phyloP scores from a whole-genome alignment of 1,140 invertebrate genomes.

The Dryas iulia region DNA sequence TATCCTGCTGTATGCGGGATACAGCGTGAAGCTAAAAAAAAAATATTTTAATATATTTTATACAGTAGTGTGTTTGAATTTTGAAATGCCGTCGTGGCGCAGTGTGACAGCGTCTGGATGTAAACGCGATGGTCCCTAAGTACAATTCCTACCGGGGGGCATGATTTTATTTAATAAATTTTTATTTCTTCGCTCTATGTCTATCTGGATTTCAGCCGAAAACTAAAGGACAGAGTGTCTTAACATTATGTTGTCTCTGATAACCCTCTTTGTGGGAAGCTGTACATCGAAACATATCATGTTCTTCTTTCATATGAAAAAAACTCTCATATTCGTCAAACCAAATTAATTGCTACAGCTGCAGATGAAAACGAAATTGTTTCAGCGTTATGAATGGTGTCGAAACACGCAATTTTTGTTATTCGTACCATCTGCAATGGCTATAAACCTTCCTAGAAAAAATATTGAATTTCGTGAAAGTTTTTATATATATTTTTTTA shows the following conservation, averaged over 20 bases:
- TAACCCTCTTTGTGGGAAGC: background rate
- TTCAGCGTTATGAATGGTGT: conserved; percentile 5
- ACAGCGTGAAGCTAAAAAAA: too few species aligned
- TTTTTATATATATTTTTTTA: background rate
- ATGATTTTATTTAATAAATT: too few species aligned
- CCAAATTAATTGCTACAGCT: background rate
- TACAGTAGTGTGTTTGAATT: too few species aligned
- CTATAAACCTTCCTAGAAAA: background rate
- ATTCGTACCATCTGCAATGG: background rate
- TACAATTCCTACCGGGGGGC: too few species aligned
- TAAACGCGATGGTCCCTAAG: too few species aligned
- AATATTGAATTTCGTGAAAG: background rate
- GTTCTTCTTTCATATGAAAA: background rate
- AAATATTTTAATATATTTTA: too few species aligned
- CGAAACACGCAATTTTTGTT: conserved; percentile 1
- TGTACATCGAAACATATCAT: background rate
- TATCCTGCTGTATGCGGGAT: too few species aligned
- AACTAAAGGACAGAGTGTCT: background rate
- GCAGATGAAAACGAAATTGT: conserved; percentile 8
- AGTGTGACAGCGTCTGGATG: too few species aligned
- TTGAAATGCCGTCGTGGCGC: too few species aligned
- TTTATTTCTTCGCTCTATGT: too few species aligned
- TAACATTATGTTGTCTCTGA: background rate
- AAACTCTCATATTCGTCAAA: background rate
- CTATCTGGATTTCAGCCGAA: too few species aligned